phyloP scores from a whole-genome alignment of 1,140 invertebrate genomes.

The Plectrocnemia conspersa region DNA sequence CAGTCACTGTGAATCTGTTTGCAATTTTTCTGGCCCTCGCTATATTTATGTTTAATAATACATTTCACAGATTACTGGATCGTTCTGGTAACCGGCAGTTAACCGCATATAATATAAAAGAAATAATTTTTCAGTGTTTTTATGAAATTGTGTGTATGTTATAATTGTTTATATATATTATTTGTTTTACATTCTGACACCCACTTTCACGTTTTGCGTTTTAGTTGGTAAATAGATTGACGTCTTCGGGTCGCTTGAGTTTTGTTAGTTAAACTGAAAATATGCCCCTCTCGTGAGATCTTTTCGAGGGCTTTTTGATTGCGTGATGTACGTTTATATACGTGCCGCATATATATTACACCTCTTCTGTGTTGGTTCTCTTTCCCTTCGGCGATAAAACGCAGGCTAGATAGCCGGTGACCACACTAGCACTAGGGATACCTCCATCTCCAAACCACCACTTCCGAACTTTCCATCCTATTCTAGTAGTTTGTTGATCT shows the following conservation, averaged over 20 bases:
- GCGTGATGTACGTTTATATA: conserved; percentile 8
- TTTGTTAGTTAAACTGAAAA: background rate
- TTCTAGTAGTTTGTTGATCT: conserved; percentile 32
- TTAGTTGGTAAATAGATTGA: conserved; percentile 1
- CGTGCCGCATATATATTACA: conserved; percentile 9
- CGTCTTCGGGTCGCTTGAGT: conserved; percentile 9
- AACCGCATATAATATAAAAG: background rate
- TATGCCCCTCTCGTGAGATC: too few species aligned
- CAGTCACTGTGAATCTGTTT: conserved; percentile 17
- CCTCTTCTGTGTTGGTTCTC: conserved; percentile 21
- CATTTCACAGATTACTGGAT: conserved; percentile 29
- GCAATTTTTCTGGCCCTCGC: conserved; percentile 2
- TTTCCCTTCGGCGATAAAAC: conserved; percentile 14
- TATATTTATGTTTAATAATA: conserved; percentile 16
- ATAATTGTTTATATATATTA: too few species aligned
- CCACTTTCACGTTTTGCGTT: background rate
- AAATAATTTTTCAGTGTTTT: conserved; percentile 8
- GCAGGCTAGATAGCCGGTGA: conserved; percentile 19
- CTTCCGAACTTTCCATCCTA: background rate
- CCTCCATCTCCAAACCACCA: conserved; percentile 14
- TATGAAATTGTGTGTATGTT: background rate
- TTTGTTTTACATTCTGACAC: conserved; percentile 8
- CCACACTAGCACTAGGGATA: conserved; percentile 24
- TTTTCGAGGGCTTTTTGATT: conserved; percentile 8
- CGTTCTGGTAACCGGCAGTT: conserved; percentile 7